Evolutionary conservation across 1,140 invertebrate species (phyloP).

Genomic region (Hyposmocoma kahamanoa): DNA sequence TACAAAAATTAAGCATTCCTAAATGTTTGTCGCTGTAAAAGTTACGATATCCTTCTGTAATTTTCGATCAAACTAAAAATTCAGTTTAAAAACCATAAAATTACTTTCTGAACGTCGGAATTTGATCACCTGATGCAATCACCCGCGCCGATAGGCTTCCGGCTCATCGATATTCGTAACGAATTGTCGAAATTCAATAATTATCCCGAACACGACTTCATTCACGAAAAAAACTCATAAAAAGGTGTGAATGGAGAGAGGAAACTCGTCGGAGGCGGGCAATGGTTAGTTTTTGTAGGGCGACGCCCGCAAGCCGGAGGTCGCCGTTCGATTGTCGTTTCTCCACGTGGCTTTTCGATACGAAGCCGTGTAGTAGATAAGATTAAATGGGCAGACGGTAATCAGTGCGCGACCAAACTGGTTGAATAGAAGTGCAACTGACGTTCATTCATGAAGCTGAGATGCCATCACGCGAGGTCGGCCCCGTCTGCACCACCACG

Average conservation of each 20-base stretch:
- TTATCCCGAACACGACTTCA: conserved; percentile 72
- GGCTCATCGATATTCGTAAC: conserved; percentile 71
- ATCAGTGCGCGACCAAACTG: conserved; percentile 67
- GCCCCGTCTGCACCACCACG: too few species aligned
- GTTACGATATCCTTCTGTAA: background rate
- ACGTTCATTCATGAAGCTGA: conserved; percentile 56
- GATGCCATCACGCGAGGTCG: conserved; percentile 52
- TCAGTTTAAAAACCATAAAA: conserved; percentile 66
- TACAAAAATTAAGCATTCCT: too few species aligned
- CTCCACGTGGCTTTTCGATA: conserved; percentile 27
- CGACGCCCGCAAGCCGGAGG: conserved; percentile 18
- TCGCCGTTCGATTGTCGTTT: conserved; percentile 6
- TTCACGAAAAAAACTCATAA: conserved; percentile 65
- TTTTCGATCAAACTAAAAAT: conserved; percentile 33
- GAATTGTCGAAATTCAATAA: conserved; percentile 72
- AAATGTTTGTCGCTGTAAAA: too few species aligned
- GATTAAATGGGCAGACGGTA: conserved; percentile 53
- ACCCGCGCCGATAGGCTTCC: conserved; percentile 59
- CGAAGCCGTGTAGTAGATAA: conserved; percentile 55
- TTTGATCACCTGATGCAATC: conserved; percentile 60
- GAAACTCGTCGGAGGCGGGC: conserved; percentile 24
- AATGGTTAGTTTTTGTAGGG: conserved; percentile 41
- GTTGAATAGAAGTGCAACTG: conserved; percentile 57
- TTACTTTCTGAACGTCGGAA: conserved; percentile 62
- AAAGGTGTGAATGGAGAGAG: conserved; percentile 69